Percentiles rank a stretch among this genome's conserved stretches.
Conservation (phyloP, 2,797 vertebrate genomes). For the Spinus pinus region DNA sequence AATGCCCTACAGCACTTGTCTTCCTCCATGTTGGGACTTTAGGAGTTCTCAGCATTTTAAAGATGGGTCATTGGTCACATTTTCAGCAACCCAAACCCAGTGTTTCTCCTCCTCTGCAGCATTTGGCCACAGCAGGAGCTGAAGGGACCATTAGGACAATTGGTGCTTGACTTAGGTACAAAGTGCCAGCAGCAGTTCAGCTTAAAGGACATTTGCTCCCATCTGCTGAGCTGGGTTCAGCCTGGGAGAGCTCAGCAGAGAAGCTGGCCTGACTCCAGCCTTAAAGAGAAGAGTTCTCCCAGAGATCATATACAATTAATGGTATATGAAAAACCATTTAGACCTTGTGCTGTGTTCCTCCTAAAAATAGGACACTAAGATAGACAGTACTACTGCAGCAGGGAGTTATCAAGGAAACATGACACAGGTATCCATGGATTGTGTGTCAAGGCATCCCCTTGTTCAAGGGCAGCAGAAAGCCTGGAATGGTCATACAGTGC, state of each 20-base stretch:
- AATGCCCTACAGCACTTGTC: not conserved
- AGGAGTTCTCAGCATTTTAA: not conserved
- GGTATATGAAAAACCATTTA: not conserved
- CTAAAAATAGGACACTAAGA: not conserved
- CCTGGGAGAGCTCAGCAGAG: not conserved
- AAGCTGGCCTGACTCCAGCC: not conserved
- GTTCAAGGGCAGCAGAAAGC: not conserved
- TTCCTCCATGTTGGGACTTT: accelerated
- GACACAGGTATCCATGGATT: not conserved
- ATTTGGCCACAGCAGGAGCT: not conserved
- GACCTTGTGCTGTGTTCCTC: not conserved
- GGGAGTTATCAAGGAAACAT: not conserved
- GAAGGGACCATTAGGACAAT: not conserved
- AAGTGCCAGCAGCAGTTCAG: not conserved
- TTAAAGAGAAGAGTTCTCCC: not conserved
- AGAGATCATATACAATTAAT: not conserved
- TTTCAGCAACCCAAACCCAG: not conserved
- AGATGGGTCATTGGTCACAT: not conserved
- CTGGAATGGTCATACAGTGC: no score
- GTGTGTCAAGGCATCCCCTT: not conserved
- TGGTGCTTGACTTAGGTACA: not conserved
- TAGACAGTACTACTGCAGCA: not conserved
- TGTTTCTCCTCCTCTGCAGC: not conserved
- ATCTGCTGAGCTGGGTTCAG: not conserved
- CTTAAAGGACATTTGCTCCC: not conserved